phyloP scores from a whole-genome alignment of 1,140 invertebrate species.

The Zaprionus lachaisei region DNA sequence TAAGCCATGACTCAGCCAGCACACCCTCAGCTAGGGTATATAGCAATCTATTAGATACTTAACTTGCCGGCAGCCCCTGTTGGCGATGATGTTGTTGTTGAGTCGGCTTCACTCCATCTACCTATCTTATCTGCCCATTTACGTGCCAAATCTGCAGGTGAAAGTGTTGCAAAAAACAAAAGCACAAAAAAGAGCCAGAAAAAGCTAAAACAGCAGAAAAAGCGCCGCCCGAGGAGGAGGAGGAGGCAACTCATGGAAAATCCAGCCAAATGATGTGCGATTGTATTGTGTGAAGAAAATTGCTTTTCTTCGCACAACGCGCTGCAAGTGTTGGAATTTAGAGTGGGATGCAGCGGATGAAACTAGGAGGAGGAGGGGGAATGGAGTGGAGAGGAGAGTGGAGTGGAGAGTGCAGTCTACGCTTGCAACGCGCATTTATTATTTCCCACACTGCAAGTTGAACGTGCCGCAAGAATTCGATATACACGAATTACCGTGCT shows the following conservation, averaged over 20 bases:
- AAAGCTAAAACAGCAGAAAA: constrained; percentile 32
- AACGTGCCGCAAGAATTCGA: constrained; percentile 65
- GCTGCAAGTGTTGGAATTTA: constrained; percentile 41
- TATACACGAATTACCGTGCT: constrained; percentile 37
- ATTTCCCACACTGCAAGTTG: constrained; percentile 62
- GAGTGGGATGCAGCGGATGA: constrained; percentile 16
- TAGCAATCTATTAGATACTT: constrained; percentile 41
- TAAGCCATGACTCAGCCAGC: background rate
- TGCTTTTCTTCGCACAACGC: constrained; percentile 55
- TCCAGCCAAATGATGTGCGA: constrained; percentile 8
- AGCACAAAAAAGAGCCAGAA: constrained; percentile 13
- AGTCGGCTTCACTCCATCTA: constrained; percentile 33
- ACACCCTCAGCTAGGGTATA: background rate
- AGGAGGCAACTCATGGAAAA: constrained; percentile 20
- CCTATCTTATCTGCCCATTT: constrained; percentile 70
- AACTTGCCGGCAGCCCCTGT: constrained; percentile 41
- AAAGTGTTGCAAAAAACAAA: constrained; percentile 77
- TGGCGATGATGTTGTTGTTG: constrained; percentile 28
- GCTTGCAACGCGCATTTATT: constrained; percentile 28
- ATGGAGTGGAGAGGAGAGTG: background rate
- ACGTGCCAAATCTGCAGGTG: constrained; percentile 78
- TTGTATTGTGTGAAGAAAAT: constrained; percentile 55
- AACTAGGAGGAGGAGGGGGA: background rate
- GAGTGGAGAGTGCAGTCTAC: background rate
- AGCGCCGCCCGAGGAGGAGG: background rate